These are phyloP conservation scores for Pollachius pollachius DNA, from an alignment of 2,113 vertebrate species.

Conservation along the genomic window DNA sequence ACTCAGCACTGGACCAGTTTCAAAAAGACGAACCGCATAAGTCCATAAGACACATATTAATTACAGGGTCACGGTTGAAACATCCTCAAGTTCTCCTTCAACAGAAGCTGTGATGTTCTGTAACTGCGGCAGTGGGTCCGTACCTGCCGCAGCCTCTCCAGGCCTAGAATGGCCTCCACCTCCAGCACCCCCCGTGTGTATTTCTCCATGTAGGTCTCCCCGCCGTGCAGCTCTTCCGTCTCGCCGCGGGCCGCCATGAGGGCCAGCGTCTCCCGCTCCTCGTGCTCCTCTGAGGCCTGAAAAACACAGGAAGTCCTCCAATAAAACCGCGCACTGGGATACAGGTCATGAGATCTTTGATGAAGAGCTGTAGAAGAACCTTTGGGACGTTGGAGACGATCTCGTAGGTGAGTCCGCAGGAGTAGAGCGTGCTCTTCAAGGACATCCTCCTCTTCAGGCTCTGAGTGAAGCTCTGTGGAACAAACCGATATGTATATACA, in stretches of 20 bases:
- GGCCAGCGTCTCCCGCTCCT: constrained; percentile 92
- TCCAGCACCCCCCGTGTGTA: constrained; percentile 92
- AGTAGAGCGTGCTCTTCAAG: constrained; percentile 86
- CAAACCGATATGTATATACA: not conserved
- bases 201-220: constrained; percentile 95
- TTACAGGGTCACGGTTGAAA: too few relatives aligned
- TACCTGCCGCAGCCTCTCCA: constrained; percentile 91
- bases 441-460: constrained; percentile 97
- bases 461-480: constrained; percentile 92
- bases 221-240: constrained; percentile 81
- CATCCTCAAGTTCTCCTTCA: not conserved
- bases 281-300: constrained; percentile 94
- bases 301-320: not conserved
- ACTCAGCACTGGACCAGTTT: too few relatives aligned
- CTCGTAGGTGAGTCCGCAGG: constrained; percentile 93
- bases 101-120: not conserved
- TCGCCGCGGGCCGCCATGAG: constrained; percentile 92
- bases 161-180: constrained; percentile 92
- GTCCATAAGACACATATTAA: too few relatives aligned
- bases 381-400: constrained; percentile 99
- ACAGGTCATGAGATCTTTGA: too few relatives aligned
- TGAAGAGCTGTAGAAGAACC: constrained; percentile 68
- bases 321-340: too few relatives aligned
- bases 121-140: not conserved
- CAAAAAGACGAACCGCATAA: too few relatives aligned